These are phyloP conservation scores for Eulemur macaco DNA, from an alignment of 2,113 vertebrate species.

Conservation along the genomic window DNA sequence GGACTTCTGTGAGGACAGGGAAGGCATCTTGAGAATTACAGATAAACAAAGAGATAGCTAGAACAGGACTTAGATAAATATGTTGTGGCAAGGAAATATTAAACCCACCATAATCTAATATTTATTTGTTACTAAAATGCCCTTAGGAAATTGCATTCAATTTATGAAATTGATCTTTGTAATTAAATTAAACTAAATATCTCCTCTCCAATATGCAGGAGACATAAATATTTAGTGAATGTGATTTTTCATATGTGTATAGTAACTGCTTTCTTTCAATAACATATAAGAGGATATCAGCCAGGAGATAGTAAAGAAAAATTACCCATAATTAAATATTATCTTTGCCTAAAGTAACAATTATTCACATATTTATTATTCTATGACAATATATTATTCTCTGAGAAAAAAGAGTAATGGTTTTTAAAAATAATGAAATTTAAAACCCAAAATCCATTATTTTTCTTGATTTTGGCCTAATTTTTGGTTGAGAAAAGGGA, in stretches of 20 bases:
- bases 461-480: background rate
- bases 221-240: background rate
- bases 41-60: background rate
- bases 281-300: background rate
- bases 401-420: rapidly evolving
- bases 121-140: constrained; percentile 46
- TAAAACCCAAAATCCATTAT: rapidly evolving
- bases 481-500: background rate
- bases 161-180: background rate
- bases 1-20: background rate
- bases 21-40: background rate
- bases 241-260: background rate
- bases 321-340: background rate
- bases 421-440: background rate
- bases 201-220: background rate
- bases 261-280: background rate
- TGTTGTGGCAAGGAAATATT: constrained; percentile 1
- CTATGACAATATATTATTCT: background rate
- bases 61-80: background rate
- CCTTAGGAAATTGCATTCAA: background rate
- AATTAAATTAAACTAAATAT: constrained; percentile 5
- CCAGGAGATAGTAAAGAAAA: background rate
- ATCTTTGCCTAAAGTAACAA: background rate
- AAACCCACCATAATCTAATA: constrained; percentile 30
- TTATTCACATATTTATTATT: background rate